Base-by-base conservation (phyloP, 2,113 vertebrate species). In the Setophaga coronata region DNA sequence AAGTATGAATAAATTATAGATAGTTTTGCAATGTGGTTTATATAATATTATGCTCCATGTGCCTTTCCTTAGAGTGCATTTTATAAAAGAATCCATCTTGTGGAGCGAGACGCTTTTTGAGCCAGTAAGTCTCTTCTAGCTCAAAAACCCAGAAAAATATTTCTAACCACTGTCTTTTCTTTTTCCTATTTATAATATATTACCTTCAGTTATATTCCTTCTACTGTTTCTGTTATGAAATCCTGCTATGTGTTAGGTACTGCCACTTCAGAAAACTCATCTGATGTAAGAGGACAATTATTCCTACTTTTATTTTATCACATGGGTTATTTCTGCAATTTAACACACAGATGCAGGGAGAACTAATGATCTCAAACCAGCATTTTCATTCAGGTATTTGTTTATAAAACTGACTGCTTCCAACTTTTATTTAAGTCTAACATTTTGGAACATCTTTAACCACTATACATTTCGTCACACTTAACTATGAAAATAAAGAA, bases 31-130 rank as follows among this genome's bases (percentile, higher is more conserved):
- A 6, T 18, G 29, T 23, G 7, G 17, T 60, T 89, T 89, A 54
- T 62, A 45, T 33, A 89, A 42, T 18, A 33, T 33, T n/a, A 80
- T 31, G 10, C 2, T 14, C 29, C 0, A 0, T 66, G 21, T 48
- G 48, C 25, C 45, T 76, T 86, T 57, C 40, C 33, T 82, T 50
- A 38, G 19, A 87, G 24, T 10, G 17, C 18, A 81, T 65, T 72
- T 38, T n/a, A 23, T n/a, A 57, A 48, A n/a, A 12, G 34, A 83
- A 77, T 12, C 19, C 28, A 72, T 69, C 81, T 40, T 51, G 53
- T 51, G 18, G 4, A 42, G 11, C 10, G 19, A 74, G 43, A 38
- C 23, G 42, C 16, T 60, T 86, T 94, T 76, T 51, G 62, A 92
- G 56, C 38, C 43, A 91, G 10, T 16, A 81, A 58, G 25, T 66